Evolutionary conservation across 2,888 invertebrate genomes (phyloP).

Genomic region (Kryphioiulus occultus): DNA sequence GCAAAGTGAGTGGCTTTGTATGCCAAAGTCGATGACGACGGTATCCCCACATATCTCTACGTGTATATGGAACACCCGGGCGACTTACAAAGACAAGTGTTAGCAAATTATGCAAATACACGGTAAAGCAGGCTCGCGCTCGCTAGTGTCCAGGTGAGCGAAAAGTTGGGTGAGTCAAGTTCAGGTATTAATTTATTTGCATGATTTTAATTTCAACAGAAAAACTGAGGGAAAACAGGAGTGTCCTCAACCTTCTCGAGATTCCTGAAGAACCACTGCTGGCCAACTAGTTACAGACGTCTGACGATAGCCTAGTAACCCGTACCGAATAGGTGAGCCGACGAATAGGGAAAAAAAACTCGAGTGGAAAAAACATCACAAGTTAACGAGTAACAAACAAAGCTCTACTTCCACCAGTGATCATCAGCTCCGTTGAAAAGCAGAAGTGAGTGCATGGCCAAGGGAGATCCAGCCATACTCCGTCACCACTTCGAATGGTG

Average conservation of each 20-base stretch:
- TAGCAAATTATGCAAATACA: background rate
- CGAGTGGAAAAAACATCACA: background rate
- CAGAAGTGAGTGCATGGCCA: constrained; percentile 21
- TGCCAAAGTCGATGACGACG: too few species aligned
- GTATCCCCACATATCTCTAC: too few species aligned
- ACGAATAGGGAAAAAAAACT: background rate
- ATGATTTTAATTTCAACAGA: constrained; percentile 2
- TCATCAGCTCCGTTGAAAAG: background rate
- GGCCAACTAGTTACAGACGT: constrained; percentile 22
- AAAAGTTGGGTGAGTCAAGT: background rate
- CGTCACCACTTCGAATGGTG: background rate
- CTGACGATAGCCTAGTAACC: constrained; percentile 35
- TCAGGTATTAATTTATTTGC: background rate
- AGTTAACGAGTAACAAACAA: background rate
- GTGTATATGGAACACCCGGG: background rate
- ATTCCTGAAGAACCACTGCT: background rate
- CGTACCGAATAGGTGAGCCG: constrained; percentile 31
- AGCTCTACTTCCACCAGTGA: background rate
- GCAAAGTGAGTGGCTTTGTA: too few species aligned
- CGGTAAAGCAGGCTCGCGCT: background rate
- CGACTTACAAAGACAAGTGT: background rate
- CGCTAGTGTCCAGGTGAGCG: constrained; percentile 14
- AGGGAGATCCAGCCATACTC: background rate
- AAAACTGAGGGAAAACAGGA: constrained; percentile 18
- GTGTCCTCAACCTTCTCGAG: constrained; percentile 31